These are phyloP conservation scores for Propithecus perrieri DNA, from an alignment of 2,797 vertebrate genomes.

Conservation along the genomic window DNA sequence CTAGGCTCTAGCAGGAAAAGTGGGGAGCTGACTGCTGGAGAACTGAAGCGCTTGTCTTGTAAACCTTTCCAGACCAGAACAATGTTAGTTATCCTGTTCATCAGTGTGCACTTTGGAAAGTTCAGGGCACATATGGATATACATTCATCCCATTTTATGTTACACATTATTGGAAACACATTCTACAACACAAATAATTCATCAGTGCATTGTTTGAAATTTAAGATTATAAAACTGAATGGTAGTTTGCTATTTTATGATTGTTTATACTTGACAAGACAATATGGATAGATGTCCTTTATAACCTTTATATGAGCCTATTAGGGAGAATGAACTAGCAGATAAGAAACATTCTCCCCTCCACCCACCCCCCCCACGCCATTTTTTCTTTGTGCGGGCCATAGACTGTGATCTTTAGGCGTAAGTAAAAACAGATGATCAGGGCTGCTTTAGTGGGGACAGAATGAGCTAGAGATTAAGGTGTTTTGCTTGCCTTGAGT, in stretches of 20 bases:
- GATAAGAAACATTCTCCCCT: background rate
- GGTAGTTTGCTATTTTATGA: conserved; percentile 73
- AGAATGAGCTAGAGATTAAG: background rate
- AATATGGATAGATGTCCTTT: conserved; percentile 76
- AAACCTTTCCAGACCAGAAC: conserved; percentile 76
- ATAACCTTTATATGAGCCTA: conserved; percentile 75
- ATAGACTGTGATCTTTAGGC: background rate
- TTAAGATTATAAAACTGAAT: conserved; percentile 80
- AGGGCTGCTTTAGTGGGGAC: background rate
- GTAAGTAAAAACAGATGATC: background rate
- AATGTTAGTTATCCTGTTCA: conserved; percentile 76
- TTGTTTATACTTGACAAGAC: conserved; percentile 75
- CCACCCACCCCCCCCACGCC: background rate
- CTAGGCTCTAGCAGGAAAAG: conserved; percentile 68
- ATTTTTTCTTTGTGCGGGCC: background rate
- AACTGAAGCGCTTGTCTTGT: conserved; percentile 72
- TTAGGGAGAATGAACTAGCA: conserved; percentile 70
- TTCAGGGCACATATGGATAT: conserved; percentile 78
- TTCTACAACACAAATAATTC: conserved; percentile 83
- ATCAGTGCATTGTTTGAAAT: conserved; percentile 80
- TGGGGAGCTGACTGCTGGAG: conserved; percentile 49
- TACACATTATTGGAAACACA: conserved; percentile 78
- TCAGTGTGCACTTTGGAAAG: conserved; percentile 82
- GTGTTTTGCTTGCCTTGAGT: background rate
- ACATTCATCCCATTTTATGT: conserved; percentile 81